phyloP scores from a whole-genome alignment of 2,113 vertebrate species.

The Ageneiosus marmoratus region DNA sequence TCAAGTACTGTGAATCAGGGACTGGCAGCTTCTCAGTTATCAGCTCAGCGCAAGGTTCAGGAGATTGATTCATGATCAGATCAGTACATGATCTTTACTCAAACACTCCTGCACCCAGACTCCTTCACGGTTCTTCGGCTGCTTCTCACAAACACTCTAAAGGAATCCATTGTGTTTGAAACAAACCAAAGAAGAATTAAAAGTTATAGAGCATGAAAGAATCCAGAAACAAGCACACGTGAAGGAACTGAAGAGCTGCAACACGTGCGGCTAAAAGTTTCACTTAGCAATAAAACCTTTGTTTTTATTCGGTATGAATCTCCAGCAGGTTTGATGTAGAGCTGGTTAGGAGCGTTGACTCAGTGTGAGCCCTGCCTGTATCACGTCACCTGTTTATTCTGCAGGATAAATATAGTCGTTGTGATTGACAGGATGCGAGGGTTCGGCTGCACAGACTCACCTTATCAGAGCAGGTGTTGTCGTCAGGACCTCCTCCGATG shows the following conservation, averaged over 20 bases:
- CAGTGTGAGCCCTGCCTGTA: neutral
- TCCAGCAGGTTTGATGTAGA: neutral
- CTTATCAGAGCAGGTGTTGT: conserved; percentile 98
- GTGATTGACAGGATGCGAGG: neutral
- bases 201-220: too few relatives aligned
- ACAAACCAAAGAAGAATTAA: neutral
- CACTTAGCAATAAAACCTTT: too few relatives aligned
- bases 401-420: neutral
- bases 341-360: neutral
- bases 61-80: too few relatives aligned
- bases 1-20: neutral
- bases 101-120: too few relatives aligned
- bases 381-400: neutral
- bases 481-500: conserved; percentile 94
- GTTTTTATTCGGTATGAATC: neutral
- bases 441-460: conserved; percentile 51
- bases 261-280: neutral
- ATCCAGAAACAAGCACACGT: neutral
- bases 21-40: neutral
- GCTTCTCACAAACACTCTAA: too few relatives aligned
- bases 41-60: too few relatives aligned
- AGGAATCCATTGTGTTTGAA: too few relatives aligned
- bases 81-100: too few relatives aligned
- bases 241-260: neutral
- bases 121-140: neutral